phyloP scores from a whole-genome alignment of 2,888 invertebrate genomes.

The Aethes cnicana region DNA sequence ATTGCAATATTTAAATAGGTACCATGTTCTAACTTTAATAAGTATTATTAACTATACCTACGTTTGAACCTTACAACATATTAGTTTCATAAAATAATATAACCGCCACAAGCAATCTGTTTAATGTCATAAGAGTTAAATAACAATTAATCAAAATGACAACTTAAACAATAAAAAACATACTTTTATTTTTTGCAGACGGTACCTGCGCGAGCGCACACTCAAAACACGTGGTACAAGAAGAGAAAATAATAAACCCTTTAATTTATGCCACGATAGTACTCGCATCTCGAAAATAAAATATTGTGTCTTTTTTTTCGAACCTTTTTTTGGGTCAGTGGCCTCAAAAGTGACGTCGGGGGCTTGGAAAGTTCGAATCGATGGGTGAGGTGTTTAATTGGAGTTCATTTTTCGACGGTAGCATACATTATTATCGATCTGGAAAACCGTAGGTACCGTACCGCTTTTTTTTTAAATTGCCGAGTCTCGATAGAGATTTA shows the following conservation, averaged over 20 bases:
- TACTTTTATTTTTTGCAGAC: slow-evolving; percentile 29
- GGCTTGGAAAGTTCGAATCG: slow-evolving; percentile 51
- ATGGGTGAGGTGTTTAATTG: slow-evolving; percentile 35
- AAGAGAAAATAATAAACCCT: slow-evolving; percentile 77
- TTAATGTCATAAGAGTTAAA: no score
- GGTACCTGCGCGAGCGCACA: slow-evolving; percentile 55
- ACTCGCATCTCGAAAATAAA: slow-evolving; percentile 79
- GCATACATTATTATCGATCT: not conserved
- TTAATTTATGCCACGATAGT: slow-evolving; percentile 82
- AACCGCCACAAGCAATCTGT: no score
- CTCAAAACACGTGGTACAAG: slow-evolving; percentile 72
- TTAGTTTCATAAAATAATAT: no score
- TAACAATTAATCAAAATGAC: no score
- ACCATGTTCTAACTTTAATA: no score
- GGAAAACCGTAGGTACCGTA: not conserved
- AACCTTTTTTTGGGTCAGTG: slow-evolving; percentile 73
- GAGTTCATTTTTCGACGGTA: not conserved
- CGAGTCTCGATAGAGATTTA: no score
- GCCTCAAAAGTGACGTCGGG: slow-evolving; percentile 60
- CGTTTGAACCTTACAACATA: no score
- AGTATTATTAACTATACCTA: no score
- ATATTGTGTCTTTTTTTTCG: slow-evolving; percentile 64
- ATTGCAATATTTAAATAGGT: no score
- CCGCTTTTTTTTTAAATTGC: not conserved
- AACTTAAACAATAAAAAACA: no score